Conservation (phyloP, 2,888 invertebrate genomes). For the Leptura quadrifasciata region DNA sequence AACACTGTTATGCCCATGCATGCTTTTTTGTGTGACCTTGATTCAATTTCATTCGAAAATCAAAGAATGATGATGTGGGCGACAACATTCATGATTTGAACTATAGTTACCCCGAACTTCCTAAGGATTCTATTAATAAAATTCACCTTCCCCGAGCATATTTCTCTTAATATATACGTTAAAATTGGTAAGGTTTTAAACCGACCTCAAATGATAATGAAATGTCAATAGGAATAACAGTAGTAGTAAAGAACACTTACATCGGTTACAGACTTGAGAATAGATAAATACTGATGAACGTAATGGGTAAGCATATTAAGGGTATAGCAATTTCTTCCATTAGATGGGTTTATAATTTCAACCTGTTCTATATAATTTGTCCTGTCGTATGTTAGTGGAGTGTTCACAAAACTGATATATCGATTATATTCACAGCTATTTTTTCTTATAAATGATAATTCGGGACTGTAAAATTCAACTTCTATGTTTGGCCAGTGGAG, state of each 20-base stretch:
- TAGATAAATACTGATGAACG: conserved; percentile 47
- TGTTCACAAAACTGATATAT: conserved; percentile 52
- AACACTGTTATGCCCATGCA: too few relatives aligned
- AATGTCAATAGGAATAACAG: not conserved
- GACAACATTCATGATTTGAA: too few relatives aligned
- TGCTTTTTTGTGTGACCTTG: too few relatives aligned
- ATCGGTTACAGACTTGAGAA: conserved; percentile 46
- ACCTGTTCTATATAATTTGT: conserved; percentile 54
- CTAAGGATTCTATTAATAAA: too few relatives aligned
- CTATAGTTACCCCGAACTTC: too few relatives aligned
- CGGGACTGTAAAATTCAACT: conserved; percentile 53
- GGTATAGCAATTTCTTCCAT: conserved; percentile 47
- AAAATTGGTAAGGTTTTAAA: too few relatives aligned
- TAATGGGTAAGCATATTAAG: conserved; percentile 50
- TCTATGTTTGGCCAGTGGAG: conserved; percentile 60
- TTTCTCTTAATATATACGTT: too few relatives aligned
- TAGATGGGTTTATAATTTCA: conserved; percentile 48
- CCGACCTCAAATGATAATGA: too few relatives aligned
- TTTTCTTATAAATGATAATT: conserved; percentile 55
- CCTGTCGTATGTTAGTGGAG: conserved; percentile 42
- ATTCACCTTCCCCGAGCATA: too few relatives aligned
- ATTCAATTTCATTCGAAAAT: too few relatives aligned
- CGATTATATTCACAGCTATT: conserved; percentile 53
- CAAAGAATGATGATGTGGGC: too few relatives aligned
- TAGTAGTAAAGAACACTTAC: conserved; percentile 43